A percentile compares a stretch with the other conserved stretches of the same genome.
phyloP scores from a whole-genome alignment of 2,797 vertebrate genomes.

The Sphenodon punctatus region DNA sequence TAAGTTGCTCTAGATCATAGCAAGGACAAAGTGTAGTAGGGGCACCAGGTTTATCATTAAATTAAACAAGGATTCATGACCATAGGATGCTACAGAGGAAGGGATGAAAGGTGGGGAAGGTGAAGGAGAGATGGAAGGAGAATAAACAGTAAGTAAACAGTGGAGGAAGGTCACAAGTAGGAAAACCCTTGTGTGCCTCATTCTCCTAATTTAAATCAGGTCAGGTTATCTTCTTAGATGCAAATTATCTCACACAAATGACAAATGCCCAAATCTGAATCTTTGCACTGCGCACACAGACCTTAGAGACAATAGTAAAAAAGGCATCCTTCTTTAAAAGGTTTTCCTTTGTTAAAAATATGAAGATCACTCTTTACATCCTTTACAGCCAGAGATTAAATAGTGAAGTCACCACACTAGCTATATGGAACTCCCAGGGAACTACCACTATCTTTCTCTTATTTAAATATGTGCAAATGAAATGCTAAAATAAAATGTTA shows the following conservation, averaged over 20 bases:
- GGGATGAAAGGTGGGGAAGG: neutral
- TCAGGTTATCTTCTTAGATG: neutral
- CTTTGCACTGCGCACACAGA: neutral
- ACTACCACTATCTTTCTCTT: neutral
- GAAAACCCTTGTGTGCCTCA: neutral
- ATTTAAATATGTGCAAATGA: neutral
- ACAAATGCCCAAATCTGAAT: neutral
- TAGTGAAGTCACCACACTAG: conserved; percentile 7
- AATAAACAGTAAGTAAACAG: neutral
- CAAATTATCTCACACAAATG: neutral
- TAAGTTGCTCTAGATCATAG: neutral
- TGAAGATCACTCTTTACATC: neutral
- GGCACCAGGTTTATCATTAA: neutral
- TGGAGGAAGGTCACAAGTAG: conserved; percentile 5
- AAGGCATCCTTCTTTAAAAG: neutral
- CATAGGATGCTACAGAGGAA: neutral
- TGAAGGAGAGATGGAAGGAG: too few species aligned
- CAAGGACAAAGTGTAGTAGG: neutral
- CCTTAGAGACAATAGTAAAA: neutral
- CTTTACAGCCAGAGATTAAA: neutral
- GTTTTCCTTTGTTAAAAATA: neutral
- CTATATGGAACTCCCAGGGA: accelerated
- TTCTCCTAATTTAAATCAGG: neutral
- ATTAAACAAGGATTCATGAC: neutral
- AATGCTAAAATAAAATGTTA: accelerated